Conservation (phyloP, 2,113 vertebrate species). For the Heliornis fulica region DNA sequence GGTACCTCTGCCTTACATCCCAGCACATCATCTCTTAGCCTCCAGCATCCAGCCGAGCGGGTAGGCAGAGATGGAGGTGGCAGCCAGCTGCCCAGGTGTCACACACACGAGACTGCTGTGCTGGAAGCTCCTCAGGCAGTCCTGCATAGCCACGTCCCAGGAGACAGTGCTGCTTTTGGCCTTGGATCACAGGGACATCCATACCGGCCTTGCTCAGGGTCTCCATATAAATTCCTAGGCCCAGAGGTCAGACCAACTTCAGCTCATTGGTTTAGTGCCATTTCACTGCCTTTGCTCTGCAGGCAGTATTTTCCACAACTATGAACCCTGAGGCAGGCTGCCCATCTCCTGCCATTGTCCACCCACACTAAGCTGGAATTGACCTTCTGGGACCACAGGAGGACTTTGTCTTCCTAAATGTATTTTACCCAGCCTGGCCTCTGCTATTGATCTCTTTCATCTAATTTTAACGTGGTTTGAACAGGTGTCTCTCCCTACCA, state of each 20-base stretch:
- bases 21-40: neutral
- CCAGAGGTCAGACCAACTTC: neutral
- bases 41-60: neutral
- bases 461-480: neutral
- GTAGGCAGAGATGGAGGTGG: neutral
- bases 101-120: neutral
- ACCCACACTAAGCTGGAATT: neutral
- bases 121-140: neutral
- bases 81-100: neutral
- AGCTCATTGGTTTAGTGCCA: neutral
- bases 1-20: neutral
- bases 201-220: neutral
- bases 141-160: accelerated
- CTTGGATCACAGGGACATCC: neutral
- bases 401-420: neutral
- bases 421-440: neutral
- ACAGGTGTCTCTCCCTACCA: neutral
- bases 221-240: neutral
- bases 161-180: neutral
- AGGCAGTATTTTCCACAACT: neutral
- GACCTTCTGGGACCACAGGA: neutral
- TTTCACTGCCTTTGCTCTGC: neutral
- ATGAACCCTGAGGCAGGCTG: neutral
- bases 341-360: neutral
- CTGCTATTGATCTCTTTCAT: neutral